These are phyloP conservation scores for Enteromius fasciolatus DNA, from an alignment of 2,797 vertebrate species.

Conservation along the genomic window DNA sequence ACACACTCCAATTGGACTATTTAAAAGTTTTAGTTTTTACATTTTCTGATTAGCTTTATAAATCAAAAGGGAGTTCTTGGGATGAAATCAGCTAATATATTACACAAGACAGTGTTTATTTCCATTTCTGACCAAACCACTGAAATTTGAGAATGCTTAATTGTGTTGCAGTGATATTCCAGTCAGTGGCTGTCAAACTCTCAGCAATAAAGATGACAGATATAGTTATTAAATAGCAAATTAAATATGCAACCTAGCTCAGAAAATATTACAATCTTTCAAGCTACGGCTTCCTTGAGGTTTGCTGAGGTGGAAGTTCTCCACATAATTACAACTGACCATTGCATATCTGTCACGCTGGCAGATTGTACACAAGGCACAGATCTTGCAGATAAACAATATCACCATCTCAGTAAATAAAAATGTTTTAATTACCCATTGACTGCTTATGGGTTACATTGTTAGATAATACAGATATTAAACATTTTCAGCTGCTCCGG, in stretches of 20 bases:
- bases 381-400: too few species aligned
- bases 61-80: not conserved
- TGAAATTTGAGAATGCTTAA: not conserved
- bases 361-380: too few species aligned
- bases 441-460: not conserved
- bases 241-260: conserved; percentile 20
- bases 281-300: not conserved
- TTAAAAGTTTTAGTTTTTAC: not conserved
- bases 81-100: not conserved
- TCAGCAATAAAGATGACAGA: not conserved
- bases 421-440: conserved; percentile 4
- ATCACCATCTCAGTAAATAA: not conserved
- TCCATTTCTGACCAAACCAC: not conserved
- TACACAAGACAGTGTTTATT: not conserved
- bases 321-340: conserved; percentile 23
- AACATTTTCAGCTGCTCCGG: conserved; percentile 5
- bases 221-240: conserved; percentile 3
- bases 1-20: not conserved
- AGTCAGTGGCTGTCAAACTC: not conserved
- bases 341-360: not conserved
- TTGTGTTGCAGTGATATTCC: not conserved
- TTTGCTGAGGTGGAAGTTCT: conserved; percentile 18
- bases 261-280: not conserved
- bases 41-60: not conserved
- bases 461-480: conserved; percentile 17